phyloP scores from a whole-genome alignment of 2,888 invertebrate species.

The Pammene fasciana region DNA sequence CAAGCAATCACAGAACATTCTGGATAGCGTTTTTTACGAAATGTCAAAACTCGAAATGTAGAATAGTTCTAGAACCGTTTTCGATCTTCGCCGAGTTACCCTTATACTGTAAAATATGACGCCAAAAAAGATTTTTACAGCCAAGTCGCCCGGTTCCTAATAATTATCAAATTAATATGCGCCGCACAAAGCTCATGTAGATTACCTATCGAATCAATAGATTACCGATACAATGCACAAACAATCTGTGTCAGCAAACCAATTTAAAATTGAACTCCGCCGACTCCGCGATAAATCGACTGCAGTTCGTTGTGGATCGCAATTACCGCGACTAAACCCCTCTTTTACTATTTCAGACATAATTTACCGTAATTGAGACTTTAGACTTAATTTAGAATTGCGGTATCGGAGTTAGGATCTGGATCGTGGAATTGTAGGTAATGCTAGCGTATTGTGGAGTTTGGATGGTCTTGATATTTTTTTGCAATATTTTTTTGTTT shows the following conservation, averaged over 20 bases:
- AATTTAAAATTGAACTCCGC: slow-evolving; percentile 30
- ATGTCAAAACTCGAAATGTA: too few species aligned
- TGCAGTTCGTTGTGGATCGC: slow-evolving; percentile 29
- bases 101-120: too few species aligned
- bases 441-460: background rate
- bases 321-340: slow-evolving; percentile 28
- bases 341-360: slow-evolving; percentile 26
- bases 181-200: too few species aligned
- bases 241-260: slow-evolving; percentile 25
- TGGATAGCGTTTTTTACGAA: too few species aligned
- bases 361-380: slow-evolving; percentile 29
- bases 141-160: too few species aligned
- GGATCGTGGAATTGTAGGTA: slow-evolving; percentile 14
- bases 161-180: too few species aligned
- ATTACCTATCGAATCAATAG: too few species aligned
- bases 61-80: too few species aligned
- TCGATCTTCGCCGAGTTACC: too few species aligned
- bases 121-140: too few species aligned
- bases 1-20: too few species aligned
- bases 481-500: too few species aligned
- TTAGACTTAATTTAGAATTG: slow-evolving; percentile 8
- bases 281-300: slow-evolving; percentile 24
- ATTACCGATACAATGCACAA: background rate
- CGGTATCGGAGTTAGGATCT: slow-evolving; percentile 22
- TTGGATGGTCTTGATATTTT: background rate